Percentiles rank a stretch among this genome's conserved stretches.
These are phyloP conservation scores for Myrmecobius fasciatus DNA, from an alignment of 2,113 vertebrate genomes.

Conservation along the genomic window DNA sequence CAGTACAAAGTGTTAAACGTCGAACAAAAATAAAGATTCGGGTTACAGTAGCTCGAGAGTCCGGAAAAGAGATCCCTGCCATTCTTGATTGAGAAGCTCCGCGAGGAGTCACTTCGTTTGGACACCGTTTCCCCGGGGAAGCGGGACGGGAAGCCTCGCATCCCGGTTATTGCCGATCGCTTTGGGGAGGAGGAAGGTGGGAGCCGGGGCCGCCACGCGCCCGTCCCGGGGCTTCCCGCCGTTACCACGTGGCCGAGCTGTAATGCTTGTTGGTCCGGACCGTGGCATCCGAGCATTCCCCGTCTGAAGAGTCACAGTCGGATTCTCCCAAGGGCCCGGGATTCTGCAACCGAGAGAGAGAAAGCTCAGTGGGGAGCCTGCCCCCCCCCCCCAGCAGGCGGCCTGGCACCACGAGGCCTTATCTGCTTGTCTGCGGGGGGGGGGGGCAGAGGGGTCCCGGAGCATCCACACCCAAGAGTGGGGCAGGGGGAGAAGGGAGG, in stretches of 20 bases:
- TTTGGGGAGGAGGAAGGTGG: conserved; percentile 81
- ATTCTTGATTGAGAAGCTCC: conserved; percentile 93
- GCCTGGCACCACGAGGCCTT: too few relatives aligned
- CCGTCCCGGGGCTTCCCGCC: conserved; percentile 71
- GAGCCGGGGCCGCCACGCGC: too few relatives aligned
- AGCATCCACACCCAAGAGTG: neutral
- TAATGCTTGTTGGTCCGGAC: conserved; percentile 95
- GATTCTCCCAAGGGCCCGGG: conserved; percentile 94
- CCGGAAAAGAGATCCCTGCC: conserved; percentile 97
- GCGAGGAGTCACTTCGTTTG: conserved; percentile 86
- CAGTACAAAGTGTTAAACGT: conserved; percentile 91
- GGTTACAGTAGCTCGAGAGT: conserved; percentile 94
- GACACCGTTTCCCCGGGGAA: conserved; percentile 82
- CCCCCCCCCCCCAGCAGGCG: too few relatives aligned
- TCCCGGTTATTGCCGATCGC: conserved; percentile 89
- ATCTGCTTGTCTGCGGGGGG: too few relatives aligned
- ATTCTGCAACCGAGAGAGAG: conserved; percentile 86
- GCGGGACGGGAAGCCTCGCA: conserved; percentile 74
- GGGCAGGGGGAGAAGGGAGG: neutral
- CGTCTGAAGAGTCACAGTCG: conserved; percentile 96
- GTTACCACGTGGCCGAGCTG: conserved; percentile 95
- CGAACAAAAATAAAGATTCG: conserved; percentile 96
- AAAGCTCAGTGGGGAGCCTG: neutral
- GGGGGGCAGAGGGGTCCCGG: too few relatives aligned
- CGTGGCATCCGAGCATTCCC: conserved; percentile 96